Percentiles rank a stretch among this genome's conserved stretches.
These are phyloP conservation scores for Apis florea DNA, from an alignment of 1,140 invertebrate genomes.

Conservation along the genomic window DNA sequence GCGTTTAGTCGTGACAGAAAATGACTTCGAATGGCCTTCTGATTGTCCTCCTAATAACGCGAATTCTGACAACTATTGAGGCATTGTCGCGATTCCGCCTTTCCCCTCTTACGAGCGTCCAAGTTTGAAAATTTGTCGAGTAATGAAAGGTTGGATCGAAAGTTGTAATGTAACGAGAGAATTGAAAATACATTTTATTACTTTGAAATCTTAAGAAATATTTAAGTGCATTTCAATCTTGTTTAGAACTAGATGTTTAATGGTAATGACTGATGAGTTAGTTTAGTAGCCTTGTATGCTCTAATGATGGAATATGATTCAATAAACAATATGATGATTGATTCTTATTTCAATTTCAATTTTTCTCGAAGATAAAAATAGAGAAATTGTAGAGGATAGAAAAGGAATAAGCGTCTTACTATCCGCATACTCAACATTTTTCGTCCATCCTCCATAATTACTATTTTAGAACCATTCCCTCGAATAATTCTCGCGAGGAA, in stretches of 20 bases:
- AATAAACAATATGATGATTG: too few species aligned
- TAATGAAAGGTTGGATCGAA: background rate
- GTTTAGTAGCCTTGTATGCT: too few species aligned
- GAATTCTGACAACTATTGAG: conserved; percentile 14
- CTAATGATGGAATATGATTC: too few species aligned
- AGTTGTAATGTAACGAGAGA: background rate
- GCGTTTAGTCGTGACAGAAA: conserved; percentile 24
- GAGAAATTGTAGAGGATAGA: too few species aligned
- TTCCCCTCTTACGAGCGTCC: background rate
- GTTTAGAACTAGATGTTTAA: too few species aligned
- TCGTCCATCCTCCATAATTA: background rate
- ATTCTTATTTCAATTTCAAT: too few species aligned
- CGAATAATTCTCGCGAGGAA: conserved; percentile 16
- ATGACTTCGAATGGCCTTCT: conserved; percentile 50
- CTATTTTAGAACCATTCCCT: background rate
- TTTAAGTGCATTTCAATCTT: background rate
- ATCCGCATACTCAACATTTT: background rate
- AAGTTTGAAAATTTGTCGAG: conserved; percentile 7
- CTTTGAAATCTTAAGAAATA: background rate
- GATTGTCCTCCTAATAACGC: conserved; percentile 41
- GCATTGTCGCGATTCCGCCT: background rate
- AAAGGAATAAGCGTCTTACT: too few species aligned
- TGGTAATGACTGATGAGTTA: too few species aligned
- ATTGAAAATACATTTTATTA: background rate
- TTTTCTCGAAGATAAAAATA: too few species aligned